phyloP scores from a whole-genome alignment of 1,140 invertebrate species.

The Dysdera silvatica region DNA sequence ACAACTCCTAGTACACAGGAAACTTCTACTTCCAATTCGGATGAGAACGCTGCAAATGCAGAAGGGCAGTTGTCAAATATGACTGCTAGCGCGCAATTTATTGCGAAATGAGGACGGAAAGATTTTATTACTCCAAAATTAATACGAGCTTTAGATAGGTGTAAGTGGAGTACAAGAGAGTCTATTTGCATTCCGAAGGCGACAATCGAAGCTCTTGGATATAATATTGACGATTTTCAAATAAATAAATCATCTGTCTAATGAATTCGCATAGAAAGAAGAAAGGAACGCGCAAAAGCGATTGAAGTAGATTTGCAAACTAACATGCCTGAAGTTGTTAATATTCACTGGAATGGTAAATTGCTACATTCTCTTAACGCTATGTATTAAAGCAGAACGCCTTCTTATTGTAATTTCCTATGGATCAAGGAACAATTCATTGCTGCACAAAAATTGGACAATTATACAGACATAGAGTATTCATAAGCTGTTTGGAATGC shows the following conservation, averaged over 20 bases:
- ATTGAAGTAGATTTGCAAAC: background rate
- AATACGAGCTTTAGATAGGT: background rate
- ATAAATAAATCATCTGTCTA: background rate
- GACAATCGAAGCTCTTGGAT: background rate
- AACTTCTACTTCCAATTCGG: background rate
- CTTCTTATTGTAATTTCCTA: too few relatives aligned
- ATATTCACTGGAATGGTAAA: background rate
- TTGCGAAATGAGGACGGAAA: background rate
- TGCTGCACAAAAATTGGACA: too few relatives aligned
- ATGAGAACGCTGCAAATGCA: background rate
- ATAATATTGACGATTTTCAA: background rate
- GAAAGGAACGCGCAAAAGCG: background rate
- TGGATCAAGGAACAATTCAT: too few relatives aligned
- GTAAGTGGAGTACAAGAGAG: background rate
- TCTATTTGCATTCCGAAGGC: background rate
- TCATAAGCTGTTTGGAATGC: too few relatives aligned
- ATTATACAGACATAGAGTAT: too few relatives aligned
- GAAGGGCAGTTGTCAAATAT: background rate
- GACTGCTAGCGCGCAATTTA: background rate
- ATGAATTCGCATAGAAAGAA: background rate
- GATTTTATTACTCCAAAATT: background rate
- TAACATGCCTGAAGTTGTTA: background rate
- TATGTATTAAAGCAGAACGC: background rate
- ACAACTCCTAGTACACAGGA: background rate
- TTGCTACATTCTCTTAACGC: background rate